Conservation (phyloP, 2,888 invertebrate species). For the Aplocera efformata region DNA sequence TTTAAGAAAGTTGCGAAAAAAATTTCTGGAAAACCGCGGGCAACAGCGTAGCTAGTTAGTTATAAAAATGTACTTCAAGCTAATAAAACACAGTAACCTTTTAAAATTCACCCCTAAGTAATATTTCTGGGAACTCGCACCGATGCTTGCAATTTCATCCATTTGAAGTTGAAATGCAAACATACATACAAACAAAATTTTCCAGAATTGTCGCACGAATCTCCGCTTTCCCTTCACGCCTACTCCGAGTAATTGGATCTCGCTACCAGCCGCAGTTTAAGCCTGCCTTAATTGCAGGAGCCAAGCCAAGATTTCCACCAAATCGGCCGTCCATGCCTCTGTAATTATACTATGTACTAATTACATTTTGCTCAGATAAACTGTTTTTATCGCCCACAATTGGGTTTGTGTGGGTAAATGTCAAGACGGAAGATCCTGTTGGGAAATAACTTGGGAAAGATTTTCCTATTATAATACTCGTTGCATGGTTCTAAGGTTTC, state of each 20-base stretch:
- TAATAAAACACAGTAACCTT: no score
- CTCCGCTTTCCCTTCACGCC: slow-evolving; percentile 33
- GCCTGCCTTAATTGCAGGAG: slow-evolving; percentile 67
- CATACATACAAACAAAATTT: background rate
- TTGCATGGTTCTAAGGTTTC: no score
- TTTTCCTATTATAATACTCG: no score
- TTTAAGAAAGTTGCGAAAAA: no score
- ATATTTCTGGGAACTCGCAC: no score
- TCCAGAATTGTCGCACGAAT: background rate
- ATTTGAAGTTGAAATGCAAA: no score
- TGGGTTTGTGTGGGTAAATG: slow-evolving; percentile 6
- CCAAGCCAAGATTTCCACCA: slow-evolving; percentile 66
- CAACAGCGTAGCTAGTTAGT: no score
- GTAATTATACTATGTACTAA: slow-evolving; percentile 74
- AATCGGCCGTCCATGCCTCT: slow-evolving; percentile 50
- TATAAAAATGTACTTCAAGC: no score
- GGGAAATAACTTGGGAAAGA: no score
- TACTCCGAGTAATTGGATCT: slow-evolving; percentile 59
- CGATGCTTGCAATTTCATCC: no score
- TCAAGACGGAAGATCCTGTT: background rate
- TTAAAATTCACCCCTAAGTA: no score
- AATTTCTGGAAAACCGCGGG: no score
- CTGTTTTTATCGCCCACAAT: slow-evolving; percentile 46
- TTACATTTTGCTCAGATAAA: slow-evolving; percentile 62
- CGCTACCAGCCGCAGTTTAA: slow-evolving; percentile 54